These are phyloP conservation scores for Decapterus maruadsi DNA, from an alignment of 2,797 vertebrate genomes.

Conservation along the genomic window DNA sequence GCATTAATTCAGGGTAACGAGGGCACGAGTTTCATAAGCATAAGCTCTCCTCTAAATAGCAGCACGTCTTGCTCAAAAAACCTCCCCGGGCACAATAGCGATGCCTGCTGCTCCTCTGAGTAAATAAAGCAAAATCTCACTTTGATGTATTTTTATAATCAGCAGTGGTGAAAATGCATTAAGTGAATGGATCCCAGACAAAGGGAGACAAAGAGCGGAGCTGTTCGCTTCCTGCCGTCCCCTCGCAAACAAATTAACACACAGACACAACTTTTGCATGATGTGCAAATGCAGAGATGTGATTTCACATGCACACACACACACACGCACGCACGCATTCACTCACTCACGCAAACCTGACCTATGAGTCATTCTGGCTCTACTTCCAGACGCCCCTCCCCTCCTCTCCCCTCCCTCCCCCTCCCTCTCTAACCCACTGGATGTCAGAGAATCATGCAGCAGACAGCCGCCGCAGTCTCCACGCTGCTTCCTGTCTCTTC, in stretches of 20 bases:
- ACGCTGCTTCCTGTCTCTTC: constrained; percentile 79
- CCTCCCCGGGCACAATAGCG: not conserved
- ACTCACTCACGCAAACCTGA: constrained; percentile 65
- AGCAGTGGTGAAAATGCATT: constrained; percentile 26
- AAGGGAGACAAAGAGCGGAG: not conserved
- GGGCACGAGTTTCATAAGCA: constrained; percentile 15
- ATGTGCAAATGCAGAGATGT: constrained; percentile 36
- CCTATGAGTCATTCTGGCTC: constrained; percentile 82
- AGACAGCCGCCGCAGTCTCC: constrained; percentile 73
- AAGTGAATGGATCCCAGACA: constrained; percentile 35
- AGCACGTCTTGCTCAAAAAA: not conserved
- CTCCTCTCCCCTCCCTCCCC: not conserved
- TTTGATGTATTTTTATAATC: constrained; percentile 38
- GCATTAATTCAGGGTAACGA: constrained; percentile 1
- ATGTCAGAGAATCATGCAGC: constrained; percentile 72
- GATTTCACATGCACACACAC: constrained; percentile 23
- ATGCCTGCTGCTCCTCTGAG: not conserved
- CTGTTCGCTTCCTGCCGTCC: constrained; percentile 16
- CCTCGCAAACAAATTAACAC: constrained; percentile 39
- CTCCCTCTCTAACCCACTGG: constrained; percentile 45
- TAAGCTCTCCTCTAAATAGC: constrained; percentile 13
- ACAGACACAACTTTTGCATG: constrained; percentile 35
- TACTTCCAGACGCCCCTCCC: constrained; percentile 42
- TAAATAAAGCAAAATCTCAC: constrained; percentile 24
- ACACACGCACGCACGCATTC: not conserved